Conservation (phyloP, 2,797 vertebrate species). For the Mycteria americana region DNA sequence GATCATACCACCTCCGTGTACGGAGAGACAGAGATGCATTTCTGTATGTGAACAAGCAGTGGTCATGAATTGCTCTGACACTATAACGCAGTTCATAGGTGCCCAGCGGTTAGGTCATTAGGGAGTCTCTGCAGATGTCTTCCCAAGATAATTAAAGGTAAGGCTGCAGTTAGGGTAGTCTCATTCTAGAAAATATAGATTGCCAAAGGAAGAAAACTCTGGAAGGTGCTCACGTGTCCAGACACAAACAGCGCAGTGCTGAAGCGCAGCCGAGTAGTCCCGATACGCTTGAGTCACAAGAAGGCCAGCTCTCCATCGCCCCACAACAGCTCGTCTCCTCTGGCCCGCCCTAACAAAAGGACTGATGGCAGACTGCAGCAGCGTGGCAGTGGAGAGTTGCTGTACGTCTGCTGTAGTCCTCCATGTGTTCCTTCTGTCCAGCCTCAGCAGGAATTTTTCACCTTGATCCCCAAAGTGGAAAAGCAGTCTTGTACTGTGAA, state of each 20-base stretch:
- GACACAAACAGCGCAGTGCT: neutral
- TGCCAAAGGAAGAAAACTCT: neutral
- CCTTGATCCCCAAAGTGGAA: neutral
- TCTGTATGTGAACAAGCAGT: neutral
- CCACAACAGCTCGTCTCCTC: accelerated
- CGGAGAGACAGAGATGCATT: accelerated
- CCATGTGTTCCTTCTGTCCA: neutral
- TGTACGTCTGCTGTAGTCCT: neutral
- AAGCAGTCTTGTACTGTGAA: neutral
- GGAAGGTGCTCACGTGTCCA: neutral
- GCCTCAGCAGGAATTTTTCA: neutral
- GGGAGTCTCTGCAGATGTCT: neutral
- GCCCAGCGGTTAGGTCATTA: neutral
- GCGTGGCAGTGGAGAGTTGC: too few relatives aligned
- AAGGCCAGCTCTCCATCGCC: accelerated
- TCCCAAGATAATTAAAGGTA: neutral
- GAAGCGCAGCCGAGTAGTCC: neutral
- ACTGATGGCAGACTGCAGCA: neutral
- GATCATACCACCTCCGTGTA: neutral
- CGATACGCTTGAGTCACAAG: neutral
- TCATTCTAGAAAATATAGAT: neutral
- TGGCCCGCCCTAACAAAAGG: accelerated
- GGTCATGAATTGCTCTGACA: neutral
- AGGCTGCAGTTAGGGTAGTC: neutral
- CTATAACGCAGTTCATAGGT: neutral